Base-by-base conservation (phyloP, 2,113 vertebrate genomes). In the Ciconia boyciana region DNA sequence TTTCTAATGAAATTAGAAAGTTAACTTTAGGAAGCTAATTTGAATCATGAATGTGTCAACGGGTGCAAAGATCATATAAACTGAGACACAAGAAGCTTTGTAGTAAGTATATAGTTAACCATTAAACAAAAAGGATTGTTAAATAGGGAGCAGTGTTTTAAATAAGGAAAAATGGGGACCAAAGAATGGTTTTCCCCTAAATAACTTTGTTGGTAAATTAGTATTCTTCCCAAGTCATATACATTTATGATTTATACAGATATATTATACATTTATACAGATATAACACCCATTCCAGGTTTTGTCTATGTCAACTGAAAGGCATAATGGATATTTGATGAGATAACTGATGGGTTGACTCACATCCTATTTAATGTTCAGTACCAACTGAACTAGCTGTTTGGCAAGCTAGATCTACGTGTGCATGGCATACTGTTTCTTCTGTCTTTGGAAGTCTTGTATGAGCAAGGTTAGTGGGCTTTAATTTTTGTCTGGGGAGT, bases 1-100 rank as follows among this genome's bases (percentile, higher is more conserved):
- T 95, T 75, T 48, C 64, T 87, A 82, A 87, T 83, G 85, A 84
- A 94, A 85, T 75, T 36, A 74, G 60, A 39, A 75, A 77, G 74
- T 74, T 90, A 92, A 72, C 34, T 83, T 93, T 57, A 92, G 83
- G 83, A 95, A 94, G 86, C 34, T 92, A 48, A 80, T 80, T 64
- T 91, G 75, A 65, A 77, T 83, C 60, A 69, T 29, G 52, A 70
- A 58, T 46, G 68, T 91, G 57, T 87, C n/a, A 41, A 31, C 61
- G 78, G 31, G 39, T 71, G 62, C 29, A 46, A 57, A 87, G 61
- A 64, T 87, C 43, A 18, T 49, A 76, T 9, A 34, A 72, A 54
- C 9, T 22, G n/a, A 24, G 66, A 60, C 32, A 43, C 25, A 81
- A 66, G 57, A 32, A 83, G 17, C 41, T 71, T 68, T 84, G n/a